Evolutionary conservation across 2,797 vertebrate species (phyloP).

Genomic region (Anguilla megastoma): DNA sequence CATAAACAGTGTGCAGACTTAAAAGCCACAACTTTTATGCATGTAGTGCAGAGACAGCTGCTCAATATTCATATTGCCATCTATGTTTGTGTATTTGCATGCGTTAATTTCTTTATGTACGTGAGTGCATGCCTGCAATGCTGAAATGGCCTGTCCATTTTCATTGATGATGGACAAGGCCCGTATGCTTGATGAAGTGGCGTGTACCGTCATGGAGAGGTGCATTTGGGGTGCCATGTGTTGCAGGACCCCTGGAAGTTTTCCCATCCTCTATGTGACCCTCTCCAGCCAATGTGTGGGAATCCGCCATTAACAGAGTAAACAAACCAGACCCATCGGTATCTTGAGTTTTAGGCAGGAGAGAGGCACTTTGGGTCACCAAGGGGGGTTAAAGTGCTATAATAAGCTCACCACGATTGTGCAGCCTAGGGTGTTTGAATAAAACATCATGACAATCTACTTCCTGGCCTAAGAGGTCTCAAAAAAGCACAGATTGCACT

Average conservation of each 20-base stretch:
- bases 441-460: slow-evolving; percentile 76
- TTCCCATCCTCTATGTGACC: slow-evolving; percentile 8
- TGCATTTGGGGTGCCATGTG: neutral
- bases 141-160: neutral
- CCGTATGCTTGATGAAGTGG: neutral
- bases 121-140: neutral
- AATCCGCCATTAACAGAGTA: slow-evolving; percentile 27
- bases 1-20: neutral
- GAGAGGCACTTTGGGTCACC: slow-evolving; percentile 28
- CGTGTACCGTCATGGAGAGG: neutral
- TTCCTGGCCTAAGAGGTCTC: slow-evolving; percentile 75
- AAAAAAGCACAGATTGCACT: slow-evolving; percentile 75
- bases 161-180: neutral
- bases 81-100: neutral
- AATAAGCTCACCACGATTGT: slow-evolving; percentile 47
- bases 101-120: neutral
- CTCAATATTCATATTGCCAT: neutral
- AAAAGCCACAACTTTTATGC: neutral
- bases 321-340: slow-evolving; percentile 21
- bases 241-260: neutral
- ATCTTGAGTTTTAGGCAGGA: slow-evolving; percentile 7
- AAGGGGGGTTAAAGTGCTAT: slow-evolving; percentile 44
- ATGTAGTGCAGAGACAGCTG: neutral
- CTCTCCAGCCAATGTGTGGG: slow-evolving; percentile 21
- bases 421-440: slow-evolving; percentile 73